Evolutionary conservation across 1,140 invertebrate genomes (phyloP).

Genomic region (Diabrotica undecimpunctata): DNA sequence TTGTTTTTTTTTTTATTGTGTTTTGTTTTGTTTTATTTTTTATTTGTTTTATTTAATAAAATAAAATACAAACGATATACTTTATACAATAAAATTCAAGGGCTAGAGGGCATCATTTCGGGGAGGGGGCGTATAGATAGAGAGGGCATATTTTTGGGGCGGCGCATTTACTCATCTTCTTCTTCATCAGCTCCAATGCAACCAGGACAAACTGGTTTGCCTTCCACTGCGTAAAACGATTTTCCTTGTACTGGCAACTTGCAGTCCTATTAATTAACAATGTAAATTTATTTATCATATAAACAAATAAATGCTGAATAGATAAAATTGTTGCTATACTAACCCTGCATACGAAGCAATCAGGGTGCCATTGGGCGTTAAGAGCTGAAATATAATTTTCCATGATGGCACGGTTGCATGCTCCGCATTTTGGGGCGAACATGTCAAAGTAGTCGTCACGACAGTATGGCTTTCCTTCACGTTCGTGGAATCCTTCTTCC

Average conservation of each 20-base stretch:
- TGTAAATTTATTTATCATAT: background rate
- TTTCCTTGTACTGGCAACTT: constrained; percentile 86
- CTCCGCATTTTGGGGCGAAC: constrained; percentile 98
- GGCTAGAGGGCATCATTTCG: background rate
- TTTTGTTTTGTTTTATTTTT: constrained; percentile 19
- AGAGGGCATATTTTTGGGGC: constrained; percentile 23
- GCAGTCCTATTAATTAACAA: constrained; percentile 72
- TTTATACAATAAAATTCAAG: constrained; percentile 21
- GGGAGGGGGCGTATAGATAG: constrained; percentile 11
- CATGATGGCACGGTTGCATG: constrained; percentile 94
- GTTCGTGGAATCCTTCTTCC: constrained; percentile 93
- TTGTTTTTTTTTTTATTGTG: too few relatives aligned
- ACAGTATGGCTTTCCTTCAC: constrained; percentile 92
- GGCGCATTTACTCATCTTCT: constrained; percentile 56
- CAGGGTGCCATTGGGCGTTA: constrained; percentile 97
- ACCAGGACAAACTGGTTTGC: constrained; percentile 84
- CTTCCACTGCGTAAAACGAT: constrained; percentile 93
- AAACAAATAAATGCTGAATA: background rate
- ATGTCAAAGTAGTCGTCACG: constrained; percentile 95
- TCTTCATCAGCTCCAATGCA: constrained; percentile 88
- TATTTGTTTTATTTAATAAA: constrained; percentile 43
- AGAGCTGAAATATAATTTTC: constrained; percentile 99
- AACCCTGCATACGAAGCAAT: constrained; percentile 99
- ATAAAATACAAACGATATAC: constrained; percentile 24
- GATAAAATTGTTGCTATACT: constrained; percentile 47